Evolutionary conservation across 2,888 invertebrate species (phyloP).

Genomic region (Caenorhabditis angaria): DNA sequence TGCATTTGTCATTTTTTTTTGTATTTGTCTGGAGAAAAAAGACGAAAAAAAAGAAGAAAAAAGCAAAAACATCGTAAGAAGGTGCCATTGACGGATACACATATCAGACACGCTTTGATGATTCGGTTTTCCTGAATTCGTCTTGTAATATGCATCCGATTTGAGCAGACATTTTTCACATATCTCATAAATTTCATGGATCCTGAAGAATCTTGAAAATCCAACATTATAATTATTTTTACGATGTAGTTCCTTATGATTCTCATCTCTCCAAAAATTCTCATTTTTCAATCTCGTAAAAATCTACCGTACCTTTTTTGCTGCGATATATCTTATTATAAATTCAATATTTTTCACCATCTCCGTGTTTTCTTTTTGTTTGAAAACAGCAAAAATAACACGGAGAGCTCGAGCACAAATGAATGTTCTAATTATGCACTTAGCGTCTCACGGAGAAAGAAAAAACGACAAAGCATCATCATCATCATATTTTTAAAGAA

Average conservation of each 20-base stretch:
- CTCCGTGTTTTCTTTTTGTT: neutral
- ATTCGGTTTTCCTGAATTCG: constrained; percentile 30
- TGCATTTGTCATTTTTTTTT: neutral
- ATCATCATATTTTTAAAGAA: neutral
- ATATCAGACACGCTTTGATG: constrained; percentile 29
- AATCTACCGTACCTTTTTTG: too few relatives aligned
- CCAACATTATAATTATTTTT: neutral
- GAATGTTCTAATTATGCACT: constrained; percentile 2
- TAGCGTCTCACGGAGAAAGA: too few relatives aligned
- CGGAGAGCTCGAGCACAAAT: neutral
- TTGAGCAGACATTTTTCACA: constrained; percentile 17
- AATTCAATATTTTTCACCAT: neutral
- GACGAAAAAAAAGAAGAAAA: neutral
- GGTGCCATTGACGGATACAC: constrained; percentile 27
- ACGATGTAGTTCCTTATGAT: too few relatives aligned
- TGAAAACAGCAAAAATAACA: neutral
- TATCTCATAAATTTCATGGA: neutral
- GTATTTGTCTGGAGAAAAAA: neutral
- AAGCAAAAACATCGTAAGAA: neutral
- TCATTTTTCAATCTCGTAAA: too few relatives aligned
- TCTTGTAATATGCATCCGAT: constrained; percentile 40
- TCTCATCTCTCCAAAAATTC: too few relatives aligned
- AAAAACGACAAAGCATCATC: too few relatives aligned
- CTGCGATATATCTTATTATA: too few relatives aligned
- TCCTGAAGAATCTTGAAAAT: too few relatives aligned